Conservation (phyloP, 2,888 invertebrate species). For the Oxystoma pomonae region DNA sequence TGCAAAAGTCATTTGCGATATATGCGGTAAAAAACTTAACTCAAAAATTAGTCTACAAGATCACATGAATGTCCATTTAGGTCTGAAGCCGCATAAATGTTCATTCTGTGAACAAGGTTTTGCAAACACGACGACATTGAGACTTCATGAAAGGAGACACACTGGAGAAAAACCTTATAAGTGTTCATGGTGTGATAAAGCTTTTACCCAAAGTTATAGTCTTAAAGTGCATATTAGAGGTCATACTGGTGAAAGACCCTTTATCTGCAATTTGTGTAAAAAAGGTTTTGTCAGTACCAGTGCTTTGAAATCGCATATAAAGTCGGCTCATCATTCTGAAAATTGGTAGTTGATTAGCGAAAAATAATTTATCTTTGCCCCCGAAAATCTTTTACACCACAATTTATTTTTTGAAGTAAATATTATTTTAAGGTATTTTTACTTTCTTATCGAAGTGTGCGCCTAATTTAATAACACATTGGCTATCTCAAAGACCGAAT, state of each 20-base stretch:
- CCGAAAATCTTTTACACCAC: too few relatives aligned
- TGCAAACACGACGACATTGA: conserved; percentile 53
- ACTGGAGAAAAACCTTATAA: conserved; percentile 53
- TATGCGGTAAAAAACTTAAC: conserved; percentile 51
- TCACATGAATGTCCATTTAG: conserved; percentile 38
- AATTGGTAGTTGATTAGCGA: too few relatives aligned
- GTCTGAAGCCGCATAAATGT: conserved; percentile 48
- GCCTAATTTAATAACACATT: too few relatives aligned
- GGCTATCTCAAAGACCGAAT: too few relatives aligned
- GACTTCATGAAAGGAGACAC: conserved; percentile 45
- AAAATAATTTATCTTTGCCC: too few relatives aligned
- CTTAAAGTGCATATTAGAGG: conserved; percentile 37
- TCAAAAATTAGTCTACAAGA: conserved; percentile 38
- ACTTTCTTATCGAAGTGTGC: too few relatives aligned
- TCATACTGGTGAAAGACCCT: conserved; percentile 48
- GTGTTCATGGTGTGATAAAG: conserved; percentile 46
- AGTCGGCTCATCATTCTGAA: conserved; percentile 10
- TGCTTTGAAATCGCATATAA: conserved; percentile 34
- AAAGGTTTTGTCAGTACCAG: conserved; percentile 36
- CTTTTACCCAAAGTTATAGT: conserved; percentile 31
- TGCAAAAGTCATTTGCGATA: conserved; percentile 45
- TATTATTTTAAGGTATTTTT: too few relatives aligned
- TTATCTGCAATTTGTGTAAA: conserved; percentile 43
- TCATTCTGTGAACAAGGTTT: conserved; percentile 55
- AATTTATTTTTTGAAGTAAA: too few relatives aligned